Evolutionary conservation across 1,140 invertebrate species (phyloP).

Genomic region (Eupristina koningsbergeri): DNA sequence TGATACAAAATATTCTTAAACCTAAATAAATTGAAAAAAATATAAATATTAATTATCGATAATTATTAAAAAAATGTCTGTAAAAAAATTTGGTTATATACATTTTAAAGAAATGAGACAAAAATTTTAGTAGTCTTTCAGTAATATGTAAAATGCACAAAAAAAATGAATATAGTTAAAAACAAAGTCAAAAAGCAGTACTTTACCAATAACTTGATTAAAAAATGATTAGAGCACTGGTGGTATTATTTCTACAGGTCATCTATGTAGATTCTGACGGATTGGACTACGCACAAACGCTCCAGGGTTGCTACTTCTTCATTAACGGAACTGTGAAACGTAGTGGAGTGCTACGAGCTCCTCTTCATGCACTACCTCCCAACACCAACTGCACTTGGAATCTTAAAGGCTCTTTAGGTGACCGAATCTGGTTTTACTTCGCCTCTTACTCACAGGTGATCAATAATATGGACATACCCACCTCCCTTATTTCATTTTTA

Average conservation of each 20-base stretch:
- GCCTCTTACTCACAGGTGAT: slow-evolving; percentile 81
- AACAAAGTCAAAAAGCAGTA: neutral
- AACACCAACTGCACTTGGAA: slow-evolving; percentile 90
- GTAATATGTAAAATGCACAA: no score
- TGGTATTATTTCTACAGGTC: slow-evolving; percentile 72
- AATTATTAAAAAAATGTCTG: no score
- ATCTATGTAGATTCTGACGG: slow-evolving; percentile 88
- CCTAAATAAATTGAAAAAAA: no score
- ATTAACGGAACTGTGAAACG: slow-evolving; percentile 72
- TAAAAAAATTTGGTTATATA: no score
- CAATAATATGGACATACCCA: neutral
- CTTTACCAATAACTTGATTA: no score
- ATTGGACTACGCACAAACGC: slow-evolving; percentile 78
- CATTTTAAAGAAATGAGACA: no score
- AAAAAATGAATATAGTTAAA: neutral
- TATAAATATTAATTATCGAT: no score
- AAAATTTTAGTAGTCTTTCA: no score
- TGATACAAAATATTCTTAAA: no score
- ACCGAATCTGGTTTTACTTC: slow-evolving; percentile 91
- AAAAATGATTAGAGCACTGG: neutral
- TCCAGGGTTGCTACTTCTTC: slow-evolving; percentile 73
- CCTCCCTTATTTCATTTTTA: neutral
- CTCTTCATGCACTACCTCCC: slow-evolving; percentile 86
- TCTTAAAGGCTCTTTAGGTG: slow-evolving; percentile 83
- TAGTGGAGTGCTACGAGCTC: slow-evolving; percentile 81